Percentiles rank a stretch among this genome's conserved stretches.
Conservation (phyloP, 2,888 invertebrate species). For the Bombyx huttoni region DNA sequence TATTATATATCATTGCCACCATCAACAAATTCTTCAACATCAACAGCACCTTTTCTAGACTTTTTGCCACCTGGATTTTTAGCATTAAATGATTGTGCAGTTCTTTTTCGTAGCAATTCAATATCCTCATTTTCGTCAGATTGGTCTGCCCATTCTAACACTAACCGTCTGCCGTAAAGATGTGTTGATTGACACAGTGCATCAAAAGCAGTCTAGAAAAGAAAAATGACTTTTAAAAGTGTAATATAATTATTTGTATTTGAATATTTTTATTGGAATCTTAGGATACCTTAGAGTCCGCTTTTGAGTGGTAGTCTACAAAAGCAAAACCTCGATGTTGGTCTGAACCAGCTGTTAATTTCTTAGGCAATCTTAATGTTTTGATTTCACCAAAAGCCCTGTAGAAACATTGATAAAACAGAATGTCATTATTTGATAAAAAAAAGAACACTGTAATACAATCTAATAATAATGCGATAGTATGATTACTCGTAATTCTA, state of each 20-base stretch:
- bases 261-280: too few species aligned
- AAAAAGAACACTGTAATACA: conserved; percentile 6
- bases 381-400: conserved; percentile 95
- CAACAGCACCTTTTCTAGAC: conserved; percentile 56
- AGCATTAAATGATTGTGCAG: conserved; percentile 75
- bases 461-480: conserved; percentile 11
- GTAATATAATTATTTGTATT: too few species aligned
- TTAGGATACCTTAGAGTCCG: conserved; percentile 87
- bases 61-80: conserved; percentile 56
- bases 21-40: conserved; percentile 56
- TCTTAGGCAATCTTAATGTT: conserved; percentile 90
- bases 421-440: conserved; percentile 8
- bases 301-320: conserved; percentile 90
- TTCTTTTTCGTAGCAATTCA: conserved; percentile 86
- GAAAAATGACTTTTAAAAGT: conserved; percentile 1
- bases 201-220: conserved; percentile 87
- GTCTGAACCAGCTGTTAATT: conserved; percentile 81
- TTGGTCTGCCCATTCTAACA: conserved; percentile 94
- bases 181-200: conserved; percentile 96
- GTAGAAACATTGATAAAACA: conserved; percentile 13
- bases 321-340: conserved; percentile 97
- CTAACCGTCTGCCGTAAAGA: conserved; percentile 95
- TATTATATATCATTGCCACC: conserved; percentile 24
- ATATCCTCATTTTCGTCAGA: conserved; percentile 79
- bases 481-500: conserved; percentile 10